phyloP scores from a whole-genome alignment of 2,888 invertebrate genomes.

The Scaptodrosophila latifasciaeformis region DNA sequence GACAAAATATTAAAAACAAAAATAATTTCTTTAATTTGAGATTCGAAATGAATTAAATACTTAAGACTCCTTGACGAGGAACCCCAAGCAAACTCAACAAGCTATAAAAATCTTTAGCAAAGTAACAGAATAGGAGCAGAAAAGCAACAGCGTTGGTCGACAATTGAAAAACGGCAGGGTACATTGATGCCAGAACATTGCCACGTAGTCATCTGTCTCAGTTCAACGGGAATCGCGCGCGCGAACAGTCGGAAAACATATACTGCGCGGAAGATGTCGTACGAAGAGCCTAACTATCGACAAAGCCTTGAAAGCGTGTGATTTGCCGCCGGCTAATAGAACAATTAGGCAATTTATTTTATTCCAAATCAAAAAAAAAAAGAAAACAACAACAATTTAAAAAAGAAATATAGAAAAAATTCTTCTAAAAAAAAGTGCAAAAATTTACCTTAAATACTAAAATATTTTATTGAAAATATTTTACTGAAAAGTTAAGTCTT shows the following conservation, averaged over 20 bases:
- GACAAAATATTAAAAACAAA: neutral
- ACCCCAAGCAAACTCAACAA: constrained; percentile 1
- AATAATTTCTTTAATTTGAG: neutral
- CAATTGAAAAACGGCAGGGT: too few relatives aligned
- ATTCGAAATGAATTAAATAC: neutral
- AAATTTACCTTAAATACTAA: too few relatives aligned
- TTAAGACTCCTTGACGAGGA: neutral
- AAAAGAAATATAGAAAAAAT: too few relatives aligned
- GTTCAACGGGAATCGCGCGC: constrained; percentile 62
- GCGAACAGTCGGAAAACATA: constrained; percentile 59
- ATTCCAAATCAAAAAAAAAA: too few relatives aligned
- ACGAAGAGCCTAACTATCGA: constrained; percentile 10
- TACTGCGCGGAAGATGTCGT: neutral
- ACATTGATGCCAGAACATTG: too few relatives aligned
- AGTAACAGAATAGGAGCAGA: constrained; percentile 18
- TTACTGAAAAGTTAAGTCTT: too few relatives aligned
- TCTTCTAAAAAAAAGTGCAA: too few relatives aligned
- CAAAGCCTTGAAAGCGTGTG: neutral
- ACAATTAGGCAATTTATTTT: too few relatives aligned
- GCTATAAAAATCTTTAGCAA: too few relatives aligned
- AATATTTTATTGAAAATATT: too few relatives aligned
- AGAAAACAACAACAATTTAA: too few relatives aligned
- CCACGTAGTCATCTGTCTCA: too few relatives aligned
- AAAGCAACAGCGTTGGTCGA: constrained; percentile 21
- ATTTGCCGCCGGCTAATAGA: neutral